Base-by-base conservation (phyloP, 2,888 invertebrate genomes). In the Lepidocyrtoides sp. region DNA sequence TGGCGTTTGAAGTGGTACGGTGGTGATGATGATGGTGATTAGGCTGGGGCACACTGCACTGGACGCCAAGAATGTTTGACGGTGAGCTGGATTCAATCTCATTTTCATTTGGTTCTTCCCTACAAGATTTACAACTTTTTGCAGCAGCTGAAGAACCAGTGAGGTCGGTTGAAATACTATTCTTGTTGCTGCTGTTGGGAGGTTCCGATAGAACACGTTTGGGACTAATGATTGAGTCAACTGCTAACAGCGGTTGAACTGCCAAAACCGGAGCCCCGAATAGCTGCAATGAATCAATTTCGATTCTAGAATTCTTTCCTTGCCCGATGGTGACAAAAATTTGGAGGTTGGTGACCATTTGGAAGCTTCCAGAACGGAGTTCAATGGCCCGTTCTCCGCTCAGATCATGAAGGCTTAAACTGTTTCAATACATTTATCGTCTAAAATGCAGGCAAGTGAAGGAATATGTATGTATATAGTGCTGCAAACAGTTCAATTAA, bases 361-460 rank as follows among this genome's bases (percentile, higher is more conserved):
- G 79, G 57, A 91, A 91, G 26, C 84, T 82, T 51, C 91, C 91
- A 36, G 91, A 63, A 14, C 91, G 87, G n/a, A 91, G 84, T 26
- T 91, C 91, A 26, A 91, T 91, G 8, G 84, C 63, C 5, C 84
- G 57, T 23, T 91, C 91, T 8, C 84, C 88, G 2, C n/a, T 26
- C 0, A 91, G 57, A 51, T 91, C 91, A 10, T 88, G 51, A 14
- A 20, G 84, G 41, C 66, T 72, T 29, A 91, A 51, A 32, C 91
- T 91, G 29, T 36, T 60, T 14, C 26, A 8, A 60, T 8, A 3
- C 4, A 60, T 29, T n/a, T 8, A 66, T 66, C 32, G 36, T 66
- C 2, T 75, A 23, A 44, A 23, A n/a, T n/a, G n/a, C n/a, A n/a
- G n/a, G n/a, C 8, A 75, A 17, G 17, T 26, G 20, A 63, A 5